Conservation (phyloP, 2,888 invertebrate genomes). For the Deilephila elpenor region DNA sequence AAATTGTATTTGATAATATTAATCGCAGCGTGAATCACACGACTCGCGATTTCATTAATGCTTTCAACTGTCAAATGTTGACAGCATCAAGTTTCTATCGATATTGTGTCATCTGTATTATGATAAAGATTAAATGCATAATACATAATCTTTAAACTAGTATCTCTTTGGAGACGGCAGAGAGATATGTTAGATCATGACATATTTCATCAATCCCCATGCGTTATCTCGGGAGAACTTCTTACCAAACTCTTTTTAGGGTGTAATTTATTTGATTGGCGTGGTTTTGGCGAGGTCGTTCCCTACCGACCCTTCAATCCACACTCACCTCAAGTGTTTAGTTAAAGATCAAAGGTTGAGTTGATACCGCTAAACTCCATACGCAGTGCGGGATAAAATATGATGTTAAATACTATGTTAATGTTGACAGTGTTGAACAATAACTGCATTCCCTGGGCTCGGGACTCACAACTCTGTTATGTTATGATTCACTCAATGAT, state of each 20-base stretch:
- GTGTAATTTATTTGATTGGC: no score
- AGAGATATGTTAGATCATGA: no score
- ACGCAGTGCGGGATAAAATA: background rate
- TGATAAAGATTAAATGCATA: no score
- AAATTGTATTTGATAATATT: background rate
- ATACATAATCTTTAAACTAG: no score
- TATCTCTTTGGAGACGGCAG: no score
- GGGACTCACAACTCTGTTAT: slow-evolving; percentile 42
- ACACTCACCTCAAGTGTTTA: background rate
- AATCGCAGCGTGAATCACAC: background rate
- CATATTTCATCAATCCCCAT: no score
- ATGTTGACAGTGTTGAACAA: slow-evolving; percentile 21
- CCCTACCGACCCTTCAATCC: no score
- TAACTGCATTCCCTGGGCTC: slow-evolving; percentile 11
- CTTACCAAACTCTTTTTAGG: no score
- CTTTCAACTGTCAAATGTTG: background rate
- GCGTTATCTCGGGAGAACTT: no score
- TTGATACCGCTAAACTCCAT: background rate
- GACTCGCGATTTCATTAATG: background rate
- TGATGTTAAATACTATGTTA: slow-evolving; percentile 5
- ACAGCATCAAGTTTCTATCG: background rate
- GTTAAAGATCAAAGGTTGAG: slow-evolving; percentile 14
- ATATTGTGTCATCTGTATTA: background rate
- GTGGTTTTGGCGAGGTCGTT: no score
- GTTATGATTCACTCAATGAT: slow-evolving; percentile 49